Percentiles rank a stretch among this genome's conserved stretches.
These are phyloP conservation scores for Anastrepha ludens DNA, from an alignment of 1,140 invertebrate genomes.

Conservation along the genomic window DNA sequence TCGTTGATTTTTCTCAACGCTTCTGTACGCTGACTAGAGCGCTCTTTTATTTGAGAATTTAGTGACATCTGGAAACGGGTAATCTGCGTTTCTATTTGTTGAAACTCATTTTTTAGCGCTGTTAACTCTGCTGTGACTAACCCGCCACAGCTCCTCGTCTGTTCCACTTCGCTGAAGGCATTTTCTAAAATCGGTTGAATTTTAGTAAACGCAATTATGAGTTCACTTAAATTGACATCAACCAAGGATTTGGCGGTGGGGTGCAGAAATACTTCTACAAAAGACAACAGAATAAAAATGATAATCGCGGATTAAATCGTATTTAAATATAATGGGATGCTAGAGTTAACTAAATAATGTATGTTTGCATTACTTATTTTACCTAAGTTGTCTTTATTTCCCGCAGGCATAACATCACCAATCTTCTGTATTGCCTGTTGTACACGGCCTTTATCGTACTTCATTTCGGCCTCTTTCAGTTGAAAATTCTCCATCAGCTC, in stretches of 20 bases:
- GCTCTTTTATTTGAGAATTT: slow-evolving; percentile 59
- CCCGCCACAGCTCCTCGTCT: slow-evolving; percentile 62
- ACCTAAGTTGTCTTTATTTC: slow-evolving; percentile 39
- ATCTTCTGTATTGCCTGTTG: slow-evolving; percentile 38
- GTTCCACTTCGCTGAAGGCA: slow-evolving; percentile 64
- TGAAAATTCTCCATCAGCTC: slow-evolving; percentile 64
- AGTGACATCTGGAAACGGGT: slow-evolving; percentile 61
- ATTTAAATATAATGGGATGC: no score
- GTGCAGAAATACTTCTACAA: slow-evolving; percentile 19
- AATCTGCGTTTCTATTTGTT: slow-evolving; percentile 62
- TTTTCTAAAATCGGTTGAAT: slow-evolving; percentile 64
- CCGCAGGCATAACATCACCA: slow-evolving; percentile 3
- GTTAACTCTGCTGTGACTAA: slow-evolving; percentile 61
- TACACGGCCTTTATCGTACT: slow-evolving; percentile 54
- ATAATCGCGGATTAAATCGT: background rate
- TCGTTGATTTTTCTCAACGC: background rate
- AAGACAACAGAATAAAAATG: background rate
- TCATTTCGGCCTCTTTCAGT: slow-evolving; percentile 59
- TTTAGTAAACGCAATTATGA: slow-evolving; percentile 63
- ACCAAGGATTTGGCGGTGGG: slow-evolving; percentile 41
- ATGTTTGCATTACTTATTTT: no score
- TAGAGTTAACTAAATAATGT: no score
- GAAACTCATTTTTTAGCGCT: slow-evolving; percentile 59
- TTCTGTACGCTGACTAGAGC: background rate
- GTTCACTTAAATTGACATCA: slow-evolving; percentile 57